These are phyloP conservation scores for Papilio xuthus DNA, from an alignment of 1,140 invertebrate genomes.

Conservation along the genomic window DNA sequence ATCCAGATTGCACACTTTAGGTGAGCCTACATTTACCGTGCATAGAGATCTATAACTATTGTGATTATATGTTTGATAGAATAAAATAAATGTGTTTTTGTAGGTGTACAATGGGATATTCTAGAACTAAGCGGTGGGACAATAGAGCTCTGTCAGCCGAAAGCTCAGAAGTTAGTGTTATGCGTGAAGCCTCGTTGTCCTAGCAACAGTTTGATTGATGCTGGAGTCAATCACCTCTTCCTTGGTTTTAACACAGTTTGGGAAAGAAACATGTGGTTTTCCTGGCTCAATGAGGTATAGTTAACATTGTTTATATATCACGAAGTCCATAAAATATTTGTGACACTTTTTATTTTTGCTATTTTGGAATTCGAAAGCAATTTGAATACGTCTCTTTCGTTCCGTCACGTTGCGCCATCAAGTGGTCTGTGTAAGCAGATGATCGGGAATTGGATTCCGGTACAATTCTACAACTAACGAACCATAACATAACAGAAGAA, in stretches of 20 bases:
- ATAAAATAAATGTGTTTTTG: slow-evolving; percentile 40
- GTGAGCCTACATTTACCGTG: slow-evolving; percentile 48
- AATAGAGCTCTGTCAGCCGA: slow-evolving; percentile 74
- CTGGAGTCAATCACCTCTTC: slow-evolving; percentile 79
- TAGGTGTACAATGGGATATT: slow-evolving; percentile 64
- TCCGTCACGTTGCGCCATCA: not conserved
- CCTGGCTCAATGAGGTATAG: slow-evolving; percentile 84
- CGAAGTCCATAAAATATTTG: not conserved
- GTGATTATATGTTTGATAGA: slow-evolving; percentile 7
- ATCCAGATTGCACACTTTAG: slow-evolving; percentile 83
- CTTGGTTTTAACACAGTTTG: slow-evolving; percentile 84
- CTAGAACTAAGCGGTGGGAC: slow-evolving; percentile 73
- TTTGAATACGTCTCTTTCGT: not conserved
- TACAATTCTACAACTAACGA: slow-evolving; percentile 77
- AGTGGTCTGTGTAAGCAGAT: slow-evolving; percentile 45
- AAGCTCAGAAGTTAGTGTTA: slow-evolving; percentile 76
- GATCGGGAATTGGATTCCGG: slow-evolving; percentile 69
- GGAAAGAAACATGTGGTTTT: slow-evolving; percentile 85
- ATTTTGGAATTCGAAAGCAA: not conserved
- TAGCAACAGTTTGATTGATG: slow-evolving; percentile 56
- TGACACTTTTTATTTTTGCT: not conserved
- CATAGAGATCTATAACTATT: not conserved
- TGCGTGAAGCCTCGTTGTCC: slow-evolving; percentile 73
- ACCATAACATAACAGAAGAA: slow-evolving; percentile 56
- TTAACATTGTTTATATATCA: slow-evolving; percentile 26